phyloP scores from a whole-genome alignment of 2,113 vertebrate genomes.

The Pituophis catenifer region DNA sequence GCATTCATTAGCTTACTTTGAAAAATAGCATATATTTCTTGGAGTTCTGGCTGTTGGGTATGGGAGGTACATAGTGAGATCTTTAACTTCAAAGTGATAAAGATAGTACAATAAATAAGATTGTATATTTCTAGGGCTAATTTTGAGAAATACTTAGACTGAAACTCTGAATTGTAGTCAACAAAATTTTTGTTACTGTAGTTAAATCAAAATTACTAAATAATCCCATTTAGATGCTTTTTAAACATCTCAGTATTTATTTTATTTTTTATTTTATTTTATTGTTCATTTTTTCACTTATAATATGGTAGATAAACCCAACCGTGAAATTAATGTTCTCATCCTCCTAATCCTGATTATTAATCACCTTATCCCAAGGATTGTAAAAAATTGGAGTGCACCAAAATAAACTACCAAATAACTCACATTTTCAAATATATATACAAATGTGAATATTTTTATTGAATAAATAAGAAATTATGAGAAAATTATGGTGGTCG shows the following conservation, averaged over 20 bases:
- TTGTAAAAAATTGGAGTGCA: not conserved
- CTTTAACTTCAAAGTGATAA: not conserved
- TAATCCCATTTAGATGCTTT: not conserved
- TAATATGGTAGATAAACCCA: not conserved
- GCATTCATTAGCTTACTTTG: not conserved
- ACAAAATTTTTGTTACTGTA: not conserved
- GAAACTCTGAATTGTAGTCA: not conserved
- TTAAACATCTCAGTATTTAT: not conserved
- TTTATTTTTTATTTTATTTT: not conserved
- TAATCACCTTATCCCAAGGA: not conserved
- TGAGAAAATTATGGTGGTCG: not conserved
- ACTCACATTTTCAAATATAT: not conserved
- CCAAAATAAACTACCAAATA: not conserved
- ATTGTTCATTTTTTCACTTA: not conserved
- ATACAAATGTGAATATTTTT: conserved; percentile 8
- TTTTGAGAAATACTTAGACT: not conserved
- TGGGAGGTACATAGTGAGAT: not conserved
- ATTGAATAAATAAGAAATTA: not conserved
- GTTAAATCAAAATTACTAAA: not conserved
- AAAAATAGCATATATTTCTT: not conserved
- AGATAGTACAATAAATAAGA: not conserved
- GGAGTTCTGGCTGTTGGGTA: not conserved
- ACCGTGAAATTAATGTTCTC: not conserved
- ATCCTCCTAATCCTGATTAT: not conserved
- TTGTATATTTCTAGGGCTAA: not conserved